A percentile compares a stretch with the other conserved stretches of the same genome.
Evolutionary conservation across 2,888 invertebrate genomes (phyloP).

Genomic region (Ophioninae sp.): DNA sequence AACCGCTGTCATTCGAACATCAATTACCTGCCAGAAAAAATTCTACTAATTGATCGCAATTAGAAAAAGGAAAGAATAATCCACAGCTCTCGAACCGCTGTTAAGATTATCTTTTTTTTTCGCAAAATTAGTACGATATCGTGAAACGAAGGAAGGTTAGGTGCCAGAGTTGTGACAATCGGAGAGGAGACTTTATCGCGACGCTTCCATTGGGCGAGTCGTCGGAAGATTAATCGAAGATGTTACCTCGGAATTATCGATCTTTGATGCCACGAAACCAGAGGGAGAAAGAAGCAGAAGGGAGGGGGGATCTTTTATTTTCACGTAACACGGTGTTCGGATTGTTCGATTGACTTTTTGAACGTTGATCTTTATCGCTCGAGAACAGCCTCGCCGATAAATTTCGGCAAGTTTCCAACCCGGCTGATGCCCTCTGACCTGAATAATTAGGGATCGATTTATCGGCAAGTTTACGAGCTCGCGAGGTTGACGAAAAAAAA

Average conservation of each 20-base stretch:
- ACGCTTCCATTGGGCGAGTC: constrained; percentile 1
- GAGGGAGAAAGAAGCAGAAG: neutral
- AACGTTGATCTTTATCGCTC: constrained; percentile 35
- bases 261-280: constrained; percentile 4
- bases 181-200: neutral
- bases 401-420: constrained; percentile 76
- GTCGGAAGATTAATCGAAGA: constrained; percentile 1
- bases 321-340: constrained; percentile 24
- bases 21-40: too few species aligned
- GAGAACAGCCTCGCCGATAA: constrained; percentile 58
- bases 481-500: constrained; percentile 41
- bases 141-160: neutral
- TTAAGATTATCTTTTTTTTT: neutral
- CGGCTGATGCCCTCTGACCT: constrained; percentile 78
- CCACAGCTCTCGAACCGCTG: neutral
- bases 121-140: neutral
- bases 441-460: constrained; percentile 77
- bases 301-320: neutral
- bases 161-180: neutral
- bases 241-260: constrained; percentile 6
- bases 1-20: too few species aligned
- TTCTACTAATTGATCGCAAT: neutral
- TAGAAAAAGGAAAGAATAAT: neutral
- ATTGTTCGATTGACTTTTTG: constrained; percentile 56
- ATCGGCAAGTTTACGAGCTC: constrained; percentile 76